Evolutionary conservation across 1,140 invertebrate species (phyloP).

Genomic region (Cydia pomonella): DNA sequence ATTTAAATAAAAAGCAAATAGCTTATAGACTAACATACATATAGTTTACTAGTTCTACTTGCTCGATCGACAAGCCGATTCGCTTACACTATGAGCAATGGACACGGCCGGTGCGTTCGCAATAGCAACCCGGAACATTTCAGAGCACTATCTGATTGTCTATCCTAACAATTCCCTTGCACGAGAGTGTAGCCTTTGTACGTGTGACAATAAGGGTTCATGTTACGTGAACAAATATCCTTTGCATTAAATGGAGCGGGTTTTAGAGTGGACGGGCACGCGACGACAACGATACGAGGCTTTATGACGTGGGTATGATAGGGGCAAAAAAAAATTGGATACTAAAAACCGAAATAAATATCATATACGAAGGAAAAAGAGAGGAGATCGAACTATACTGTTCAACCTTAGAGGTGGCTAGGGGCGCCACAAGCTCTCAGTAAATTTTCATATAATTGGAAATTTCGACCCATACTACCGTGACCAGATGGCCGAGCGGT

Average conservation of each 20-base stretch:
- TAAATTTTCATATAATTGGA: no score
- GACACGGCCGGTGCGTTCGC: background rate
- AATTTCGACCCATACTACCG: no score
- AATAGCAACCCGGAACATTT: conserved; percentile 23
- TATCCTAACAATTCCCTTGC: conserved; percentile 4
- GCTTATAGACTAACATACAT: no score
- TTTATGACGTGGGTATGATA: no score
- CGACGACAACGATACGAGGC: background rate
- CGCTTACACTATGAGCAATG: background rate
- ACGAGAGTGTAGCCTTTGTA: background rate
- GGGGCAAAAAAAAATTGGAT: no score
- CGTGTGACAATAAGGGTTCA: background rate
- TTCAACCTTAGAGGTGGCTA: no score
- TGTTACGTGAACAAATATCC: background rate
- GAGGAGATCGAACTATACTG: background rate
- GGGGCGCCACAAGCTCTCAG: no score
- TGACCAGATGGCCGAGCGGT: no score
- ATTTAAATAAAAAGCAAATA: no score
- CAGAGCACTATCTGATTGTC: conserved; percentile 5
- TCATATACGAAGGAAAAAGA: no score
- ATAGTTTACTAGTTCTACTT: no score
- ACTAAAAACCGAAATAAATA: no score
- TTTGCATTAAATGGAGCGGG: conserved; percentile 19
- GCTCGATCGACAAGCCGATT: background rate
- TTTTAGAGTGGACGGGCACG: background rate